Base-by-base conservation (phyloP, 2,888 invertebrate genomes). In the Nomada lathburiana region DNA sequence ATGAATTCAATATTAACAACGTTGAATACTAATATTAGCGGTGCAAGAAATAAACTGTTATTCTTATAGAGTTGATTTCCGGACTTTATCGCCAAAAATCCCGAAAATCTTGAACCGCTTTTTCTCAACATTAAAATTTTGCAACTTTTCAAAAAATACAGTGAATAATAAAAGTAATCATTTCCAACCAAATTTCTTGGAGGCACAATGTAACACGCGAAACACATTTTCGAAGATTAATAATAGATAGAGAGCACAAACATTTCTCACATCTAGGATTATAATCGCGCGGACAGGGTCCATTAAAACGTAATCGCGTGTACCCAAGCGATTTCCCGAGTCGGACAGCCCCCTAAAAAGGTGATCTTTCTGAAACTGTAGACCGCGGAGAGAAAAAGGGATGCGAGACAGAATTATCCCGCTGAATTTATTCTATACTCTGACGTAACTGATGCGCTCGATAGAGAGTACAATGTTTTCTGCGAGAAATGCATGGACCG, bases 331-430 rank as follows among this genome's bases (percentile, higher is more conserved):
- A 79, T 42, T 26, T 60, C 68, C 68, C 68, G 83, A 77, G 71
- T 50, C n/a, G 23, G 23, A 23, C 79, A 60, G 53, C 53, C 44
- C 64, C 55, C 72, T 68, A 68, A 78, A 76, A 70, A 29, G 71
- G 75, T 82, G 80, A 65, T 84, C 76, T 86, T 86, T 86, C 84
- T 86, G 72, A 80, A 77, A 82, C 77, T 79, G 78, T 74, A 88
- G 88, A 82, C 84, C 55, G 65, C 64, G 67, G 76, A 57, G 77
- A 75, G 60, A 52, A 84, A 73, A 75, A 83, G 42, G 64, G 86
- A 89, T 55, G 86, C 82, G 13, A 71, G 68, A 59, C 87, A 88
- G 67, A 89, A 88, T 78, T 88, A 76, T 53, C 87, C 87, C 2
- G 82, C 87, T 10, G 85, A 89, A 80, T 87, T 88, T 76, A 29